Conservation (phyloP, 2,797 vertebrate species). For the Siniperca scherzeri region DNA sequence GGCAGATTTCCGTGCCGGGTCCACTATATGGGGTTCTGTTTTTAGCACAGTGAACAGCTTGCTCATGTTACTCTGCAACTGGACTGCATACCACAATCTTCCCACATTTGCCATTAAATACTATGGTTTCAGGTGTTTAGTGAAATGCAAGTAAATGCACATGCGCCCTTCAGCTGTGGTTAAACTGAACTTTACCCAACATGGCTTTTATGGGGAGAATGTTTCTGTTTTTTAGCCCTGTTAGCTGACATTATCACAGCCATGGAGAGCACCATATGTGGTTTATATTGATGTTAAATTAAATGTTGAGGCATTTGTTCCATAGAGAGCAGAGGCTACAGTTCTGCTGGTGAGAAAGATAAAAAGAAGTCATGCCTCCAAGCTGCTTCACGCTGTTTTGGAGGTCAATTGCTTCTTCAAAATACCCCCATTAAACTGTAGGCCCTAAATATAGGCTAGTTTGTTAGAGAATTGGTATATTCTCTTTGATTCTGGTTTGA, state of each 20-base stretch:
- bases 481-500: conserved; percentile 62
- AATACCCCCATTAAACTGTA: conserved; percentile 66
- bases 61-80: conserved; percentile 71
- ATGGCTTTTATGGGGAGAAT: conserved; percentile 39
- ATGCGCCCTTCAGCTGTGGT: conserved; percentile 43
- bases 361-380: conserved; percentile 57
- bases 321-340: conserved; percentile 36
- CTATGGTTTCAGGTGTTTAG: conserved; percentile 69
- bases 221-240: conserved; percentile 35
- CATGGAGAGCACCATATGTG: conserved; percentile 45
- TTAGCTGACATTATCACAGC: conserved; percentile 58
- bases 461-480: conserved; percentile 49
- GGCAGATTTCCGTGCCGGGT: conserved; percentile 68
- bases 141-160: conserved; percentile 55
- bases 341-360: conserved; percentile 60
- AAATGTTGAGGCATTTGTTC: conserved; percentile 68
- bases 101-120: conserved; percentile 65
- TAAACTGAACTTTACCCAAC: conserved; percentile 41
- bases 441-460: conserved; percentile 54
- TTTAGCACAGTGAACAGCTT: conserved; percentile 75
- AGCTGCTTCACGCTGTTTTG: conserved; percentile 69
- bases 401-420: conserved; percentile 74
- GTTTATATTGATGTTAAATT: conserved; percentile 67
- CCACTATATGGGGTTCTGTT: conserved; percentile 68
- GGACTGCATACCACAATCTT: conserved; percentile 38